Evolutionary conservation across 2,113 vertebrate genomes (phyloP).

Genomic region (Thryonomys swinderianus): DNA sequence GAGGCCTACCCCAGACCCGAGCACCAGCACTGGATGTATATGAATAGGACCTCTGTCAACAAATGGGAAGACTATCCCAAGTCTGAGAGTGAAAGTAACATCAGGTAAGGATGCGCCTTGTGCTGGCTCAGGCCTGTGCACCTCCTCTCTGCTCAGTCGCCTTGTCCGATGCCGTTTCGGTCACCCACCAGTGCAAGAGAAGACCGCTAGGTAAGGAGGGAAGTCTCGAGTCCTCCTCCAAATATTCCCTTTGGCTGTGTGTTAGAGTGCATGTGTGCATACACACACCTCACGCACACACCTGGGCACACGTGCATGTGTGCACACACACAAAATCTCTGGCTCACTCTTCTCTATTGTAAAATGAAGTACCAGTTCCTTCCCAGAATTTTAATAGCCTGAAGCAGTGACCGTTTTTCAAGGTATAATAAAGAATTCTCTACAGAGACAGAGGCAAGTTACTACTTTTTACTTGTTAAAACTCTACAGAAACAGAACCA

Average conservation of each 20-base stretch:
- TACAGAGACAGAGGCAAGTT: background rate
- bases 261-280: background rate
- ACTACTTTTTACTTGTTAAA: background rate
- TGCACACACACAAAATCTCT: too few species aligned
- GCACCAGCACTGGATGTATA: conserved; percentile 92
- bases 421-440: background rate
- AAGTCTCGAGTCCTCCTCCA: background rate
- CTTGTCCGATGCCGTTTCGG: background rate
- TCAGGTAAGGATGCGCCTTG: conserved; percentile 88
- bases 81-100: conserved; percentile 86
- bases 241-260: background rate
- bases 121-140: rapidly evolving
- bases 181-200: background rate
- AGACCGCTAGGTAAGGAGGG: background rate
- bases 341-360: background rate
- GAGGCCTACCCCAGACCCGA: conserved; percentile 93
- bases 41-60: conserved; percentile 89
- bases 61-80: conserved; percentile 93
- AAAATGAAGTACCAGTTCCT: background rate
- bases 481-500: background rate
- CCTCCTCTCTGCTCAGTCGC: rapidly evolving
- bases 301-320: too few species aligned
- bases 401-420: background rate
- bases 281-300: too few species aligned
- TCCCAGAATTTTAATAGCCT: background rate